These are phyloP conservation scores for Sphecodes monilicornis DNA, from an alignment of 2,888 invertebrate genomes.

Conservation along the genomic window DNA sequence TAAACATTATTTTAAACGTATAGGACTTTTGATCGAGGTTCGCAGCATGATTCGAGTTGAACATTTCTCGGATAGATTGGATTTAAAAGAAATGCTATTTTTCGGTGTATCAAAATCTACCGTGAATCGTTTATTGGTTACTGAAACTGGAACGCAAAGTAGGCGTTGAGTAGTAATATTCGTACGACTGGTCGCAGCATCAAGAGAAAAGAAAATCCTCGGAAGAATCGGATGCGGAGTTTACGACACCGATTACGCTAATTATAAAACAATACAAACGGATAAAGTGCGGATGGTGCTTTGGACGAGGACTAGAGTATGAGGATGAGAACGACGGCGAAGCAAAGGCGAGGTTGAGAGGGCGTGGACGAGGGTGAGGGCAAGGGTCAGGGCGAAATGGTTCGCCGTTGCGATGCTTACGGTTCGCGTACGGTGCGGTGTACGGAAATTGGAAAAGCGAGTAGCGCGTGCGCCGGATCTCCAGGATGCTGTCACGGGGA, in stretches of 20 bases:
- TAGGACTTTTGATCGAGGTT: too few species aligned
- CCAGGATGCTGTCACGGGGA: constrained; percentile 41
- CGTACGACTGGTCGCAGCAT: too few species aligned
- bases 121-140: too few species aligned
- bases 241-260: constrained; percentile 22
- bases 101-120: too few species aligned
- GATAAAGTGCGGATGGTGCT: background rate
- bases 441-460: background rate
- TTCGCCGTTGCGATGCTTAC: constrained; percentile 20
- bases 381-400: constrained; percentile 13
- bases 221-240: background rate
- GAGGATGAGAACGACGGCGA: too few species aligned
- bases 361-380: background rate
- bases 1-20: too few species aligned
- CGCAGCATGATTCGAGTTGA: too few species aligned
- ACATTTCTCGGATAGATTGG: too few species aligned
- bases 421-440: background rate
- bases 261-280: background rate
- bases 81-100: too few species aligned
- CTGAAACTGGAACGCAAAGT: too few species aligned
- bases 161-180: too few species aligned
- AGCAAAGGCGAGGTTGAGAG: background rate
- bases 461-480: constrained; percentile 49
- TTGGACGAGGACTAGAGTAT: background rate
- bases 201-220: background rate